phyloP scores from a whole-genome alignment of 2,797 vertebrate genomes.

The Oryzias sinensis region DNA sequence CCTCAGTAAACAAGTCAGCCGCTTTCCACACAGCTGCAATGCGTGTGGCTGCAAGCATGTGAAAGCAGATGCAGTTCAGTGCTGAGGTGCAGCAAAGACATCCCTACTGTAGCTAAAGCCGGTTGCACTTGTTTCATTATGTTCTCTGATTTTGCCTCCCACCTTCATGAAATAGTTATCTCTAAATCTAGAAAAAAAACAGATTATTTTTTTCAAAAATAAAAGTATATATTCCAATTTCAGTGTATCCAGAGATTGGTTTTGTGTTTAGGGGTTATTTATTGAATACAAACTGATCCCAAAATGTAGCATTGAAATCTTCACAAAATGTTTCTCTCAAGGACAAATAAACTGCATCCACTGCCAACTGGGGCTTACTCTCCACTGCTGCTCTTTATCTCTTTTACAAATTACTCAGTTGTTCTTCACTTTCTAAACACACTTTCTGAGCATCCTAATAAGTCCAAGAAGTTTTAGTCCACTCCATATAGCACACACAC shows the following conservation, averaged over 20 bases:
- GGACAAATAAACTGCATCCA: no score
- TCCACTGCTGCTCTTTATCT: background rate
- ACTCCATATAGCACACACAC: no score
- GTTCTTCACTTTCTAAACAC: no score
- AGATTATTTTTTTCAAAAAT: slow-evolving; percentile 40
- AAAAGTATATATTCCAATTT: background rate
- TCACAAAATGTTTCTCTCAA: no score
- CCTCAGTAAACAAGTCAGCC: slow-evolving; percentile 59
- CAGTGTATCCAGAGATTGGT: no score
- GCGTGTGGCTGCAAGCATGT: slow-evolving; percentile 18
- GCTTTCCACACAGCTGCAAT: slow-evolving; percentile 42
- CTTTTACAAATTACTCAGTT: background rate
- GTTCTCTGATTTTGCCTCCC: slow-evolving; percentile 50
- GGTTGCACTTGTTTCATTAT: slow-evolving; percentile 70
- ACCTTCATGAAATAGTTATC: slow-evolving; percentile 50
- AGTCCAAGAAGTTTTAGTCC: no score
- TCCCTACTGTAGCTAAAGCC: slow-evolving; percentile 68
- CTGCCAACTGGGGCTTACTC: no score
- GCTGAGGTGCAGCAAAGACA: slow-evolving; percentile 46
- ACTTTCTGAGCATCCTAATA: no score
- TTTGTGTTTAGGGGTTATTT: no score
- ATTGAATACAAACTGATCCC: no score
- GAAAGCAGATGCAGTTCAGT: slow-evolving; percentile 30
- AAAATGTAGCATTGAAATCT: no score
- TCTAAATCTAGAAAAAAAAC: slow-evolving; percentile 48